phyloP scores from a whole-genome alignment of 2,888 invertebrate genomes.

The Heteropelma amictum region DNA sequence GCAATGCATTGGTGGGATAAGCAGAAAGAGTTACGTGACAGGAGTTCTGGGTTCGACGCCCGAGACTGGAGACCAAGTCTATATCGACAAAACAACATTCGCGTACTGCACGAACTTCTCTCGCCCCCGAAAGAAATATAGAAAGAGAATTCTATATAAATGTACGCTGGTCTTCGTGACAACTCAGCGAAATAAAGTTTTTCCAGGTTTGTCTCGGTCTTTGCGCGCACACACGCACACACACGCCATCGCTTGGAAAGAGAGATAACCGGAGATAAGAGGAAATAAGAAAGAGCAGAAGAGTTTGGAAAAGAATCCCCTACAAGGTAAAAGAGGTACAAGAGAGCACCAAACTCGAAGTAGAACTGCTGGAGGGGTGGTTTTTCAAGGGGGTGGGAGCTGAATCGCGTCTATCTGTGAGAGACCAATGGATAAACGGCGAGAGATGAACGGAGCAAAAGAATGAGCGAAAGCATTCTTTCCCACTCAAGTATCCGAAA shows the following conservation, averaged over 20 bases:
- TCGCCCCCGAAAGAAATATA: constrained; percentile 33
- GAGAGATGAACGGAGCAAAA: not conserved
- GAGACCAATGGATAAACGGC: not conserved
- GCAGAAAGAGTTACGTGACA: constrained; percentile 65
- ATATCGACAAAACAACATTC: constrained; percentile 68
- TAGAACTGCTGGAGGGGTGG: no score
- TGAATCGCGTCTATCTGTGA: no score
- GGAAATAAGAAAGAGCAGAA: not conserved
- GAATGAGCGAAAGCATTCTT: no score
- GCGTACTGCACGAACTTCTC: constrained; percentile 30
- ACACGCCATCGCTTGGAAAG: no score
- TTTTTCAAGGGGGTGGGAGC: no score
- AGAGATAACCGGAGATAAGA: no score
- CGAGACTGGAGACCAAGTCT: constrained; percentile 56
- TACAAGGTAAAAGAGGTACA: no score
- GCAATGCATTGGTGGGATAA: constrained; percentile 18
- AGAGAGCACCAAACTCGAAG: no score
- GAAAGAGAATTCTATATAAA: constrained; percentile 17
- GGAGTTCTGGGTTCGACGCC: constrained; percentile 62
- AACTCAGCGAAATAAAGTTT: constrained; percentile 74
- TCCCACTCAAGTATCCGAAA: no score
- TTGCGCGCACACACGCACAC: constrained; percentile 13
- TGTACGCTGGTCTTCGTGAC: constrained; percentile 41
- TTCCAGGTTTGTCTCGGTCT: constrained; percentile 55
- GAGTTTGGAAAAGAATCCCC: not conserved